A percentile compares a stretch with the other conserved stretches of the same genome.
phyloP scores from a whole-genome alignment of 2,113 vertebrate species.

The Oophaga pumilio region DNA sequence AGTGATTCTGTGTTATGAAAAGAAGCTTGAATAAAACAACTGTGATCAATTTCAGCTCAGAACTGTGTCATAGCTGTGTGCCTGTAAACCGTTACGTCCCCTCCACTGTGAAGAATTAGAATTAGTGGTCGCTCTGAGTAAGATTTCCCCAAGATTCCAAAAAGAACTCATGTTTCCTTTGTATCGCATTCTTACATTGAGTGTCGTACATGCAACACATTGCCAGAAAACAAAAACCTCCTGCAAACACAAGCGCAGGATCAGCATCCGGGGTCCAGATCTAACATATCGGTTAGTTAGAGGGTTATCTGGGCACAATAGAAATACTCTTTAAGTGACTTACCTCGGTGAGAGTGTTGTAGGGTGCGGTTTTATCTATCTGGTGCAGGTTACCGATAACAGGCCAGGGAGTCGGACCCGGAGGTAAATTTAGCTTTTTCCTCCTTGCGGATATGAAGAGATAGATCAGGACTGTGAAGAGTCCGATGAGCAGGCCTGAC shows the following conservation, averaged over 20 bases:
- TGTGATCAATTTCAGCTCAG: too few relatives aligned
- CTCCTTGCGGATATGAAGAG: constrained; percentile 22
- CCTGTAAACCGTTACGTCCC: too few relatives aligned
- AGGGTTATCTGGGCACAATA: background rate
- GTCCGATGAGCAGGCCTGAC: background rate
- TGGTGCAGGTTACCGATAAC: constrained; percentile 51
- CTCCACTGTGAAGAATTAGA: too few relatives aligned
- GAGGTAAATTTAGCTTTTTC: constrained; percentile 10
- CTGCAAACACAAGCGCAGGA: background rate
- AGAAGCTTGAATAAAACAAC: too few relatives aligned
- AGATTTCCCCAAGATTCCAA: too few relatives aligned
- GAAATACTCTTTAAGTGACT: background rate
- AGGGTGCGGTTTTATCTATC: constrained; percentile 25
- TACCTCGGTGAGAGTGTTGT: constrained; percentile 37
- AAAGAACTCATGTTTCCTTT: too few relatives aligned
- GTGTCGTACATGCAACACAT: too few relatives aligned
- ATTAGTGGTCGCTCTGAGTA: too few relatives aligned
- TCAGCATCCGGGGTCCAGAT: background rate
- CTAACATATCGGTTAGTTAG: background rate
- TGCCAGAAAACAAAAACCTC: background rate
- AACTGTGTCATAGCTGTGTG: too few relatives aligned
- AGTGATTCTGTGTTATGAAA: too few relatives aligned
- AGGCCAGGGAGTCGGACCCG: constrained; percentile 42
- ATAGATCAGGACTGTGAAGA: background rate
- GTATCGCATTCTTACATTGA: too few relatives aligned